A percentile compares a stretch with the other conserved stretches of the same genome.
These are phyloP conservation scores for Drosophila sulfurigaster DNA, from an alignment of 1,140 invertebrate species.

Conservation along the genomic window DNA sequence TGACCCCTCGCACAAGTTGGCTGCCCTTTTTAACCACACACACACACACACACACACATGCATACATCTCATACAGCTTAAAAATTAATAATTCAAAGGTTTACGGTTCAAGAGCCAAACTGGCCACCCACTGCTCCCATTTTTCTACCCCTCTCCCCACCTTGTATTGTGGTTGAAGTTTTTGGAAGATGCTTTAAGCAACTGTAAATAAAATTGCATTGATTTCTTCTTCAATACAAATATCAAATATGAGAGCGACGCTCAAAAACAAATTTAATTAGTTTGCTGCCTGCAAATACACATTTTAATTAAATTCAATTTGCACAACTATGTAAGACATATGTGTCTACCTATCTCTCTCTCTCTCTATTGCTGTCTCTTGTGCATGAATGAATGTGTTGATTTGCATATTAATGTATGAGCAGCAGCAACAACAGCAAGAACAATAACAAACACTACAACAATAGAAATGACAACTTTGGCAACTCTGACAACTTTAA, in stretches of 20 bases:
- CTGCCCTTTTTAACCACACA: constrained; percentile 43
- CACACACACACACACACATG: constrained; percentile 12
- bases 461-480: constrained; percentile 52
- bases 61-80: constrained; percentile 53
- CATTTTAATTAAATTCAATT: constrained; percentile 69
- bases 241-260: constrained; percentile 20
- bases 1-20: constrained; percentile 34
- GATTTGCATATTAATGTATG: constrained; percentile 45
- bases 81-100: constrained; percentile 82
- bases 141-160: background rate
- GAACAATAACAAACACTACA: constrained; percentile 22
- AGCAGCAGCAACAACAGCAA: background rate
- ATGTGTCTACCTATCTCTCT: background rate
- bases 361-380: background rate
- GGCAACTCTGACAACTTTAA: constrained; percentile 45
- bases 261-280: constrained; percentile 53
- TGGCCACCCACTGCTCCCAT: constrained; percentile 1
- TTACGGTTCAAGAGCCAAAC: constrained; percentile 59
- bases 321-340: constrained; percentile 29
- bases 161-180: background rate
- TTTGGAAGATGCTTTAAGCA: constrained; percentile 38
- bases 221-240: constrained; percentile 55
- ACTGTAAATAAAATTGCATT: constrained; percentile 57
- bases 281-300: constrained; percentile 46
- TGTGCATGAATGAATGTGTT: constrained; percentile 7